phyloP scores from a whole-genome alignment of 2,797 vertebrate genomes.

The Ispidina lecontei region DNA sequence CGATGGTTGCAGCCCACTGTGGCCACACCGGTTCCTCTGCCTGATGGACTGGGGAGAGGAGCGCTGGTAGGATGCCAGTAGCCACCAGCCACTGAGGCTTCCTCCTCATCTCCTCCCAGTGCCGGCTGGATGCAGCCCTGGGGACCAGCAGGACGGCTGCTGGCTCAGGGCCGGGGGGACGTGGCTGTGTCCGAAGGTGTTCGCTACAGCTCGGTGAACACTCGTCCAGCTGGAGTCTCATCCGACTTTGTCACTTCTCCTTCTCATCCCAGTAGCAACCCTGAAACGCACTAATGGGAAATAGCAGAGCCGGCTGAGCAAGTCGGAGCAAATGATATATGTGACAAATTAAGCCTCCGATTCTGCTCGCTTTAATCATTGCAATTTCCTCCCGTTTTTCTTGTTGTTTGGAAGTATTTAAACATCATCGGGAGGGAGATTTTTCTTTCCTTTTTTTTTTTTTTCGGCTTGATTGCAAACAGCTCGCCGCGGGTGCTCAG shows the following conservation, averaged over 20 bases:
- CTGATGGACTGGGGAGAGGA: neutral
- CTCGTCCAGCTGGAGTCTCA: neutral
- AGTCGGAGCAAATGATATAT: conserved; percentile 40
- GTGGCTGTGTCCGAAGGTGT: fast-evolving
- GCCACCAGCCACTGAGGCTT: fast-evolving
- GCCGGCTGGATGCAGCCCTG: fast-evolving
- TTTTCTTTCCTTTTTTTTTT: neutral
- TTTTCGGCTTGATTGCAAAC: conserved; percentile 42
- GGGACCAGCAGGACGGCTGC: neutral
- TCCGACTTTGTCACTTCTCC: neutral
- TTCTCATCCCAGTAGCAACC: neutral
- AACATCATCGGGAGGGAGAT: conserved; percentile 23
- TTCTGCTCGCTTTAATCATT: conserved; percentile 55
- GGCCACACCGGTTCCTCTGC: neutral
- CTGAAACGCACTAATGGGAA: conserved; percentile 33
- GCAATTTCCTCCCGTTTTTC: conserved; percentile 60
- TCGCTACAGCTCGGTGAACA: neutral
- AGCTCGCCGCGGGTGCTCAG: neutral
- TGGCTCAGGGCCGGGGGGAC: neutral
- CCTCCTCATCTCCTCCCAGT: fast-evolving
- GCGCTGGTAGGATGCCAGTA: fast-evolving
- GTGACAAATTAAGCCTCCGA: conserved; percentile 60
- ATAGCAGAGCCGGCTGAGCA: conserved; percentile 2
- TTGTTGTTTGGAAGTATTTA: conserved; percentile 60
- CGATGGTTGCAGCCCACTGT: fast-evolving